Conservation (phyloP, 2,113 vertebrate species). For the Pelecanus crispus region DNA sequence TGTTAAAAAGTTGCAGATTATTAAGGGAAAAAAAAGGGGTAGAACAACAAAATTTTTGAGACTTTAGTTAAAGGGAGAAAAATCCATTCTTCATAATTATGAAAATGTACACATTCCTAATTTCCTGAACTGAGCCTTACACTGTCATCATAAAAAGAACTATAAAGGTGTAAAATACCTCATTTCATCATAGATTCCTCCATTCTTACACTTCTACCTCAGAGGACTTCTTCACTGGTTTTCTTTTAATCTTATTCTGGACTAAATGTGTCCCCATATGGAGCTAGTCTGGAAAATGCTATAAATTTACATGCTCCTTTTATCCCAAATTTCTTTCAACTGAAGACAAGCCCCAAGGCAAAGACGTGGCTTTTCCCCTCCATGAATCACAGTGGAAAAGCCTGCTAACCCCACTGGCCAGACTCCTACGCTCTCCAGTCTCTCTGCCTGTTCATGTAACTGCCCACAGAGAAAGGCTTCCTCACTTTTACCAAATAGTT, state of each 20-base stretch:
- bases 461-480: not conserved
- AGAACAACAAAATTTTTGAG: not conserved
- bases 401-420: not conserved
- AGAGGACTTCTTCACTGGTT: not conserved
- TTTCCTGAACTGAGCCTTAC: not conserved
- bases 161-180: not conserved
- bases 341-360: not conserved
- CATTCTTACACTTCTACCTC: not conserved
- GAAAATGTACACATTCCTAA: not conserved
- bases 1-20: not conserved
- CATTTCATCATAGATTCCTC: not conserved
- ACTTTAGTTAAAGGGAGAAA: not conserved
- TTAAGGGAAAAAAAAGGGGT: not conserved
- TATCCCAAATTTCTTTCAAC: slow-evolving; percentile 1
- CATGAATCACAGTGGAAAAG: slow-evolving; percentile 20
- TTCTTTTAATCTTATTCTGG: not conserved
- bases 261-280: not conserved
- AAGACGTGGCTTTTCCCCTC: not conserved
- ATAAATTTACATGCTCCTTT: not conserved
- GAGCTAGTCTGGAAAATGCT: not conserved
- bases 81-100: not conserved
- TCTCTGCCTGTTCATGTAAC: not conserved
- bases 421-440: not conserved
- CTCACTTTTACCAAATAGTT: not conserved
- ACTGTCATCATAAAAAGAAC: not conserved